Evolutionary conservation across 2,888 invertebrate genomes (phyloP).

Genomic region (Ctena decussata): DNA sequence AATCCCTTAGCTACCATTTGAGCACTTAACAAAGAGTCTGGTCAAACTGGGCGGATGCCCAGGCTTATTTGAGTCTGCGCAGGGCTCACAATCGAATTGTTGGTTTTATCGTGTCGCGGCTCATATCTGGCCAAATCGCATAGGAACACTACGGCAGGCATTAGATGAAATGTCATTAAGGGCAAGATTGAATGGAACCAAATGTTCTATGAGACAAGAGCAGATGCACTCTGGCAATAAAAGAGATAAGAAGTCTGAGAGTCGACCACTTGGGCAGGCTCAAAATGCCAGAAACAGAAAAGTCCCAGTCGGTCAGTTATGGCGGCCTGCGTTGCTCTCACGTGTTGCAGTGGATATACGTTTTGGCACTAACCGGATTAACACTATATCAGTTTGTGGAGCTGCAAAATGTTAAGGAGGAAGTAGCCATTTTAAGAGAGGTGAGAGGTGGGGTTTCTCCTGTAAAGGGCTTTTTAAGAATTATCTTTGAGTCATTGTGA

Average conservation of each 20-base stretch:
- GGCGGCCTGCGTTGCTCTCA: not conserved
- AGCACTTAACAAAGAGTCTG: too few relatives aligned
- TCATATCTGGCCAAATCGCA: too few relatives aligned
- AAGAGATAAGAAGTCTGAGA: not conserved
- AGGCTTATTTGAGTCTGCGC: too few relatives aligned
- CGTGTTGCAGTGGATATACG: slow-evolving; percentile 21
- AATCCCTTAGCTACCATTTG: too few relatives aligned
- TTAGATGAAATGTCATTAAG: too few relatives aligned
- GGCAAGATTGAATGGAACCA: not conserved
- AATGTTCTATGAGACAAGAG: not conserved
- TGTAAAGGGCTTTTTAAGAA: too few relatives aligned
- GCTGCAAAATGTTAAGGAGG: slow-evolving; percentile 31
- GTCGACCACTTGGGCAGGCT: not conserved
- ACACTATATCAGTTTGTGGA: slow-evolving; percentile 39
- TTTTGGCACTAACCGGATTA: slow-evolving; percentile 20
- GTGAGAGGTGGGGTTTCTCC: too few relatives aligned
- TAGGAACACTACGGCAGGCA: too few relatives aligned
- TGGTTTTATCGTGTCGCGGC: too few relatives aligned
- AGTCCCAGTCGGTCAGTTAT: not conserved
- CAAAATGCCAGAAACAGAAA: not conserved
- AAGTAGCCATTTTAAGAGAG: slow-evolving; percentile 15
- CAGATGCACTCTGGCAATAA: not conserved
- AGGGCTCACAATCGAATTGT: too few relatives aligned
- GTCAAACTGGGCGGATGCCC: too few relatives aligned
- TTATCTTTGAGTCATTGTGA: too few relatives aligned